phyloP scores from a whole-genome alignment of 2,797 vertebrate species.

The Tachyglossus aculeatus region DNA sequence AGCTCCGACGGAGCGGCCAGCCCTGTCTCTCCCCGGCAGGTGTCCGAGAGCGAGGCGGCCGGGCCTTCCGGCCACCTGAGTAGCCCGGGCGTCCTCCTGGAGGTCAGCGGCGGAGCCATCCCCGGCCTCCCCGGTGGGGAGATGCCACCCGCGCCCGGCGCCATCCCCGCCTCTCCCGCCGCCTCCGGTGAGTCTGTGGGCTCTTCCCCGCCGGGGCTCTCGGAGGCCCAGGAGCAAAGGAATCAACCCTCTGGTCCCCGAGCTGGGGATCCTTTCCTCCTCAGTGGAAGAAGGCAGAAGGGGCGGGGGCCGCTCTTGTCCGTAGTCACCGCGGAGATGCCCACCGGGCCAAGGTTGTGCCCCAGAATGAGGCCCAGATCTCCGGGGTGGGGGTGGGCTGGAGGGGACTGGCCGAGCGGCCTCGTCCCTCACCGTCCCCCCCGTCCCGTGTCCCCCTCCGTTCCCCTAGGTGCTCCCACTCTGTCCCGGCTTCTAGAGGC shows the following conservation, averaged over 20 bases:
- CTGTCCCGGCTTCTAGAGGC: conserved; percentile 97
- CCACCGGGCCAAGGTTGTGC: too few species aligned
- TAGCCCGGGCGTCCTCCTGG: conserved; percentile 79
- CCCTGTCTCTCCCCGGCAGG: conserved; percentile 78
- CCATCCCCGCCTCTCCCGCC: conserved; percentile 86
- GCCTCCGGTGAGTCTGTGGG: conserved; percentile 84
- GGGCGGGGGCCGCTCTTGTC: too few species aligned
- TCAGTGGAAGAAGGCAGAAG: too few species aligned
- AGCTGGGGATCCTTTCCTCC: too few species aligned
- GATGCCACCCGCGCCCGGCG: conserved; percentile 81
- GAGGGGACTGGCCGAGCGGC: neutral
- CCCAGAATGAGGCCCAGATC: too few species aligned
- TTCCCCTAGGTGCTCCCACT: conserved; percentile 93
- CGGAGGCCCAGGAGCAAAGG: too few species aligned
- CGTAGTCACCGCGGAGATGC: too few species aligned
- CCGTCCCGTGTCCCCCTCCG: conserved; percentile 67
- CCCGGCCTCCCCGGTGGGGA: conserved; percentile 84
- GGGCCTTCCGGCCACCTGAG: conserved; percentile 79
- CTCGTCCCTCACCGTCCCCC: conserved; percentile 11
- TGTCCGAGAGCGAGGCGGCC: conserved; percentile 84
- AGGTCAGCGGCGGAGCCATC: conserved; percentile 81
- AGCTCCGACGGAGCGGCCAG: conserved; percentile 64
- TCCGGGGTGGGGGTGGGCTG: too few species aligned
- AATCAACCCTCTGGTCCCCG: too few species aligned
- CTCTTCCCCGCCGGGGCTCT: conserved; percentile 21